Evolutionary conservation across 2,797 vertebrate species (phyloP).

Genomic region (Natrix natrix): DNA sequence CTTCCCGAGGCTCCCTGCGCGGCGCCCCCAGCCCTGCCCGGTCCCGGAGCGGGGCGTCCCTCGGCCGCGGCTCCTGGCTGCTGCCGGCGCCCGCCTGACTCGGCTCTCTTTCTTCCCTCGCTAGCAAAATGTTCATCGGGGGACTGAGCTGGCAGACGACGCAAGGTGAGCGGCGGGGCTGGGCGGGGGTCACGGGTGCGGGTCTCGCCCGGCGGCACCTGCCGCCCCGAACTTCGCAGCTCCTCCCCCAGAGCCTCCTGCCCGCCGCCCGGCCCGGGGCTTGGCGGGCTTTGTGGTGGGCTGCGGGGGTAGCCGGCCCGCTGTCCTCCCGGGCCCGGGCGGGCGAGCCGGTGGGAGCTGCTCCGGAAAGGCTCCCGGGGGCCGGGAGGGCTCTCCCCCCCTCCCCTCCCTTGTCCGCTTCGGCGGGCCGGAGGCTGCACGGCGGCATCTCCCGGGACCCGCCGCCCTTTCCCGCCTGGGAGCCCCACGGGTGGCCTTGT

Average conservation of each 20-base stretch:
- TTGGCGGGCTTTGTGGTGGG: neutral
- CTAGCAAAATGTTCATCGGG: slow-evolving; percentile 98
- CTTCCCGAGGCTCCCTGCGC: slow-evolving; percentile 65
- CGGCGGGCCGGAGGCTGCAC: neutral
- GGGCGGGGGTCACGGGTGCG: neutral
- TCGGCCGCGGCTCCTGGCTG: neutral
- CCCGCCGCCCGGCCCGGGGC: neutral
- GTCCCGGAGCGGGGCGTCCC: too few relatives aligned
- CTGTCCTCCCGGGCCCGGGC: neutral
- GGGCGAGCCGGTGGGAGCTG: neutral
- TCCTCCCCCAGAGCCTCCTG: slow-evolving; percentile 36
- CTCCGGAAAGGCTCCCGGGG: neutral
- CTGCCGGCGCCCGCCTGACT: neutral
- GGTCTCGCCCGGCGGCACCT: slow-evolving; percentile 26
- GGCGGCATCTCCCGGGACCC: neutral
- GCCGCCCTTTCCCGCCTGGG: neutral
- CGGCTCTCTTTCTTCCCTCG: slow-evolving; percentile 66
- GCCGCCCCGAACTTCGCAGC: slow-evolving; percentile 47
- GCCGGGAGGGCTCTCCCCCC: neutral
- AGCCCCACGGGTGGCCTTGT: neutral
- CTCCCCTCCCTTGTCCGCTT: neutral
- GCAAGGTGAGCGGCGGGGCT: slow-evolving; percentile 83
- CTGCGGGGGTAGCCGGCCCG: neutral
- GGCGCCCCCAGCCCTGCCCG: slow-evolving; percentile 42
- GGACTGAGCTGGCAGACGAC: slow-evolving; percentile 98